Evolutionary conservation across 64 coral and sea anemone genomes (phyloP).

Genomic region (Stichodactyla helianthus): DNA sequence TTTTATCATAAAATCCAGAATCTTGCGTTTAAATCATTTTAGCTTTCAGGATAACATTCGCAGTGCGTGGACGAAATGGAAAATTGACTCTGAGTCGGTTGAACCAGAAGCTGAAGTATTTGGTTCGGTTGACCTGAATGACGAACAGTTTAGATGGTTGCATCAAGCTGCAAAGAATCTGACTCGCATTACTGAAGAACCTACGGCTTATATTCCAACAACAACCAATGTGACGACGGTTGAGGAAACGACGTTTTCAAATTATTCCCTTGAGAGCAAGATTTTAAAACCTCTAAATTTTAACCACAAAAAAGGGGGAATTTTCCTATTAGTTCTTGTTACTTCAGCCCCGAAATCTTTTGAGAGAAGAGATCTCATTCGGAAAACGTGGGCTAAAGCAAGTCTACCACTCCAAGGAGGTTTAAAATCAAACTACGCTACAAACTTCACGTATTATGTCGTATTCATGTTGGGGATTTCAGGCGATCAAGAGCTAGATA

Average conservation of each 20-base stretch:
- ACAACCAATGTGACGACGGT: neutral
- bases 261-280: neutral
- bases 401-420: neutral
- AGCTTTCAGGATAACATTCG: neutral
- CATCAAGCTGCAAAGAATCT: neutral
- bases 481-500: neutral
- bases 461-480: slow-evolving; percentile 4
- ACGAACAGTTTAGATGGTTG: slow-evolving; percentile 12
- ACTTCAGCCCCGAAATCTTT: slow-evolving; percentile 7
- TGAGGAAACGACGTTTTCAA: neutral
- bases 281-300: neutral
- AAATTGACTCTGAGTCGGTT: neutral
- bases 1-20: neutral
- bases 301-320: neutral
- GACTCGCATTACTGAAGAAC: neutral
- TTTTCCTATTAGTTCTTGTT: neutral
- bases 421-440: neutral
- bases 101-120: neutral
- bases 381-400: slow-evolving; percentile 9
- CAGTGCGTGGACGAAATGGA: neutral
- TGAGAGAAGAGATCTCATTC: neutral
- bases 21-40: neutral
- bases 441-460: neutral
- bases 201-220: neutral
- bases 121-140: neutral